Evolutionary conservation across 64 coral and sea anemone species (phyloP).

Genomic region (Montipora cactus): DNA sequence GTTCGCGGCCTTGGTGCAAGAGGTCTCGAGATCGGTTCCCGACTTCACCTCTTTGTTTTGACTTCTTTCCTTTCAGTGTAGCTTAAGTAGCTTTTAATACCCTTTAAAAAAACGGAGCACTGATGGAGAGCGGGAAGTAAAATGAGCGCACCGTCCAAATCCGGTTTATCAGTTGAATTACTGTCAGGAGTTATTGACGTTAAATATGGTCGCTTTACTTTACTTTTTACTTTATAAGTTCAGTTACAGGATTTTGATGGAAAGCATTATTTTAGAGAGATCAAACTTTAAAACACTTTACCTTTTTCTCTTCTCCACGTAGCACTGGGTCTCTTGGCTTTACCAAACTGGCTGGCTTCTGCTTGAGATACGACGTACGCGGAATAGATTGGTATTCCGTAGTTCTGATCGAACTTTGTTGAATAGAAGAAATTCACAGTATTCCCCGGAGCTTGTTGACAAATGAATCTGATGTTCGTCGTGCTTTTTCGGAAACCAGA

Average conservation of each 20-base stretch:
- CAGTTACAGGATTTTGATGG: not conserved
- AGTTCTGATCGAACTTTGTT: conserved; percentile 28
- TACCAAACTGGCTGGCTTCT: not conserved
- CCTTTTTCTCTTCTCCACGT: not conserved
- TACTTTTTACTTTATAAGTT: not conserved
- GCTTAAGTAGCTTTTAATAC: too few relatives aligned
- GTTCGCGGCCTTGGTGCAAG: too few relatives aligned
- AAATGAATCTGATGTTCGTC: conserved; percentile 19
- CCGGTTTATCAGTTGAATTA: too few relatives aligned
- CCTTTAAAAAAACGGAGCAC: too few relatives aligned
- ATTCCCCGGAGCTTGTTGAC: conserved; percentile 31
- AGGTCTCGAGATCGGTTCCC: too few relatives aligned
- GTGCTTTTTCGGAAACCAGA: conserved; percentile 4
- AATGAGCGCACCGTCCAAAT: too few relatives aligned
- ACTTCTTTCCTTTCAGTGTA: too few relatives aligned
- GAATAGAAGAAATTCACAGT: conserved; percentile 12
- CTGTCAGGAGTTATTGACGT: too few relatives aligned
- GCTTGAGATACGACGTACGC: not conserved
- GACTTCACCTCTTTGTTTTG: too few relatives aligned
- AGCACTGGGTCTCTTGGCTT: not conserved
- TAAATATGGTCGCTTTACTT: too few relatives aligned
- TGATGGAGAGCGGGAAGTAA: too few relatives aligned
- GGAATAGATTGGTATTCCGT: conserved; percentile 34
- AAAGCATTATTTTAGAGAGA: not conserved
- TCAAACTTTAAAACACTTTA: not conserved